Evolutionary conservation across 2,797 vertebrate species (phyloP).

Genomic region (Stomatorhinus walkeri): DNA sequence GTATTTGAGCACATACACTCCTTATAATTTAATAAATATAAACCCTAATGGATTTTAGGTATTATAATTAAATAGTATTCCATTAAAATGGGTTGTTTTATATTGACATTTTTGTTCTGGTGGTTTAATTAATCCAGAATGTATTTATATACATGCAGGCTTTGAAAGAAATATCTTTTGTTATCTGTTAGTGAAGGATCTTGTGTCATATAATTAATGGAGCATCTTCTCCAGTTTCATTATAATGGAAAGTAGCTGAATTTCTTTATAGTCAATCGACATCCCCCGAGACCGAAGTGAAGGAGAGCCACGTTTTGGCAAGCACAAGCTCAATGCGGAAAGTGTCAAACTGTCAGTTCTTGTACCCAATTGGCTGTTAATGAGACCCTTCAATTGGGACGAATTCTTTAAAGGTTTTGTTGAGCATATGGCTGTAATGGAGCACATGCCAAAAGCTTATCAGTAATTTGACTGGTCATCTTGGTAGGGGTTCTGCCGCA

Average conservation of each 20-base stretch:
- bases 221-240: constrained; percentile 12
- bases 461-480: constrained; percentile 4
- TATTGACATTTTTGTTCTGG: not conserved
- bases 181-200: not conserved
- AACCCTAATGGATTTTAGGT: not conserved
- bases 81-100: not conserved
- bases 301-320: not conserved
- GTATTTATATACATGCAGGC: not conserved
- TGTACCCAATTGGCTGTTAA: constrained; percentile 9
- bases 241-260: constrained; percentile 20
- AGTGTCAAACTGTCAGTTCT: constrained; percentile 14
- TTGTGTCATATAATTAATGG: constrained; percentile 1
- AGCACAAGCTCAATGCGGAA: constrained; percentile 4
- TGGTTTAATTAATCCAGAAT: not conserved
- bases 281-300: not conserved
- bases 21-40: not conserved
- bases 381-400: constrained; percentile 5
- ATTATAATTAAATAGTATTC: not conserved
- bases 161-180: not conserved
- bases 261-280: constrained; percentile 6
- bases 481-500: not conserved
- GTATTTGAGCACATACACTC: not conserved
- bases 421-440: not conserved
- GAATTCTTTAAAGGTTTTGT: constrained; percentile 5
- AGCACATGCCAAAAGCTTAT: not conserved